Conservation (phyloP, 2,888 invertebrate genomes). For the Celastrina argiolus region DNA sequence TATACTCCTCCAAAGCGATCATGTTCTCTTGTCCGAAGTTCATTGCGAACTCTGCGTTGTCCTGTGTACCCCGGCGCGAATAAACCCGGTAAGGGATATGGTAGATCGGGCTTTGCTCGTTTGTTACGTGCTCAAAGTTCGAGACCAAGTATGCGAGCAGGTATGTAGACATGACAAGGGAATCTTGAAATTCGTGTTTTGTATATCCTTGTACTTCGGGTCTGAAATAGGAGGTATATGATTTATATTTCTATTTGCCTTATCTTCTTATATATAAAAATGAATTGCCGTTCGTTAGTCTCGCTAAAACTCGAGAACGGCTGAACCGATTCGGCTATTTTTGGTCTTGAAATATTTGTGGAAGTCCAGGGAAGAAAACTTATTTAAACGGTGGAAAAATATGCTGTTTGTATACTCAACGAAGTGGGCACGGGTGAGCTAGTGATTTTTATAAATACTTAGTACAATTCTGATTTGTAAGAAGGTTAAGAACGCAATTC, state of each 20-base stretch:
- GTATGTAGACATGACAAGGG: slow-evolving; percentile 86
- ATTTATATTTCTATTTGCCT: background rate
- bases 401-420: too few species aligned
- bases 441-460: too few species aligned
- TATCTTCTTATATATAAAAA: too few species aligned
- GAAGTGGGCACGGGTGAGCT: too few species aligned
- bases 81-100: slow-evolving; percentile 58
- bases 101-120: slow-evolving; percentile 53
- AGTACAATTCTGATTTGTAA: too few species aligned
- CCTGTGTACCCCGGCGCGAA: slow-evolving; percentile 53
- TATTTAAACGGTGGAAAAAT: too few species aligned
- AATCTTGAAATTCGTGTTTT: slow-evolving; percentile 69
- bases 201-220: slow-evolving; percentile 44
- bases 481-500: too few species aligned
- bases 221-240: slow-evolving; percentile 36
- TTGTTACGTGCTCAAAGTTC: slow-evolving; percentile 59
- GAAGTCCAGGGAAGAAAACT: too few species aligned
- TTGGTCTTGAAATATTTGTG: too few species aligned
- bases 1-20: slow-evolving; percentile 55
- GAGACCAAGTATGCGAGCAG: slow-evolving; percentile 88
- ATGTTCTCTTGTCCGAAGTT: slow-evolving; percentile 64
- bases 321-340: too few species aligned
- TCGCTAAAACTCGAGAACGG: too few species aligned
- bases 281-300: too few species aligned
- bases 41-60: slow-evolving; percentile 54